Evolutionary conservation across 2,113 vertebrate species (phyloP).

Genomic region (Syrmaticus mikado): DNA sequence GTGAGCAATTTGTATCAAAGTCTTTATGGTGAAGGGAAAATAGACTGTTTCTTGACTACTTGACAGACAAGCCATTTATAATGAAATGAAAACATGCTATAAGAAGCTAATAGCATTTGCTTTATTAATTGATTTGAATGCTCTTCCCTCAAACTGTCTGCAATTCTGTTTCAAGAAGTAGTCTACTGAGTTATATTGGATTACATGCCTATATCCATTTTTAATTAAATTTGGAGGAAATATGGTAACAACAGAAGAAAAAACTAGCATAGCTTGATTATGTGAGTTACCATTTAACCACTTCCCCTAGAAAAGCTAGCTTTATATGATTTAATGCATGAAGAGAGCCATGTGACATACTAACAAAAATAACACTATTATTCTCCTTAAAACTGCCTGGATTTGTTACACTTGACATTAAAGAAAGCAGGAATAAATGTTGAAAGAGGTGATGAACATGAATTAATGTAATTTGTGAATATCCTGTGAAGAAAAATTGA

Average conservation of each 20-base stretch:
- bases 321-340: background rate
- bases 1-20: background rate
- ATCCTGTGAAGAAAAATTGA: background rate
- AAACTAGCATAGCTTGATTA: background rate
- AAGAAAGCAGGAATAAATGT: background rate
- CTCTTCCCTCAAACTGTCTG: background rate
- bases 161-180: conserved; percentile 19
- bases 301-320: background rate
- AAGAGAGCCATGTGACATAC: background rate
- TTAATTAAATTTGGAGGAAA: conserved; percentile 66
- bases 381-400: background rate
- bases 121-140: conserved; percentile 49
- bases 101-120: conserved; percentile 40
- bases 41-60: background rate
- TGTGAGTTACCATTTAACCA: background rate
- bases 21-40: conserved; percentile 29
- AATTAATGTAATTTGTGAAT: background rate
- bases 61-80: background rate
- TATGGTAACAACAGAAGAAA: conserved; percentile 30
- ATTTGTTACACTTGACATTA: background rate
- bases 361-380: background rate
- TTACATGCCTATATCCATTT: conserved; percentile 40
- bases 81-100: conserved; percentile 21
- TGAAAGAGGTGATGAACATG: rapidly evolving
- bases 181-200: conserved; percentile 2